A percentile compares a stretch with the other conserved stretches of the same genome.
phyloP scores from a whole-genome alignment of 2,888 invertebrate species.

The Noctua pronuba region DNA sequence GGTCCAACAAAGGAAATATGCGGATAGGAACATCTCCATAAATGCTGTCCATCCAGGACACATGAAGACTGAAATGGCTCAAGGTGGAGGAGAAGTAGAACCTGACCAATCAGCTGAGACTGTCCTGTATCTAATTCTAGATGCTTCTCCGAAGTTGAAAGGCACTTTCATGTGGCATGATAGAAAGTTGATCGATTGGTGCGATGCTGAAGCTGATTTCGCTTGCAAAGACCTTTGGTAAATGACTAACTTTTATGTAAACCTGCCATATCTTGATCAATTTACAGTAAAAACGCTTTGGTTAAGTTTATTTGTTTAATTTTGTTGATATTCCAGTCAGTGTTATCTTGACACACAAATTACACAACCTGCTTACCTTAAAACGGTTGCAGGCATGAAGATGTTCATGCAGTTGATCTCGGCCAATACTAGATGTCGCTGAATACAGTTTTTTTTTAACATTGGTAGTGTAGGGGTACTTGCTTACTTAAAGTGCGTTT shows the following conservation, averaged over 20 bases:
- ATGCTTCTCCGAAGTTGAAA: conserved; percentile 90
- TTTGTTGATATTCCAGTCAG: background rate
- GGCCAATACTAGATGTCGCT: conserved; percentile 31
- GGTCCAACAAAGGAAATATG: conserved; percentile 82
- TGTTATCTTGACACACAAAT: background rate
- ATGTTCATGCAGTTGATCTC: background rate
- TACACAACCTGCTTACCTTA: background rate
- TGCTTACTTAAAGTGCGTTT: background rate
- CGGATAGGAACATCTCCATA: conserved; percentile 80
- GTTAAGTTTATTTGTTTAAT: background rate
- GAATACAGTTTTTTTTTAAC: background rate
- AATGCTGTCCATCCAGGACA: conserved; percentile 85
- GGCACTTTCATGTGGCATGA: conserved; percentile 93
- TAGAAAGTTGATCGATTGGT: conserved; percentile 91
- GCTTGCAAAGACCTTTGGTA: conserved; percentile 79
- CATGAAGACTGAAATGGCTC: conserved; percentile 83
- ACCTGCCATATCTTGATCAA: background rate
- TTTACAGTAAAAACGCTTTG: background rate
- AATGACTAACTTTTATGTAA: conserved; percentile 1
- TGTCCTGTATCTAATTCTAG: conserved; percentile 91
- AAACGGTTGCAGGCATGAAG: background rate
- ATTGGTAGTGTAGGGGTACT: background rate
- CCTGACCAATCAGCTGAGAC: conserved; percentile 91
- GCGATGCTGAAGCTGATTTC: conserved; percentile 81
- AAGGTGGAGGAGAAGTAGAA: conserved; percentile 90